phyloP scores from a whole-genome alignment of 2,888 invertebrate species.

The Catocala fraxini region DNA sequence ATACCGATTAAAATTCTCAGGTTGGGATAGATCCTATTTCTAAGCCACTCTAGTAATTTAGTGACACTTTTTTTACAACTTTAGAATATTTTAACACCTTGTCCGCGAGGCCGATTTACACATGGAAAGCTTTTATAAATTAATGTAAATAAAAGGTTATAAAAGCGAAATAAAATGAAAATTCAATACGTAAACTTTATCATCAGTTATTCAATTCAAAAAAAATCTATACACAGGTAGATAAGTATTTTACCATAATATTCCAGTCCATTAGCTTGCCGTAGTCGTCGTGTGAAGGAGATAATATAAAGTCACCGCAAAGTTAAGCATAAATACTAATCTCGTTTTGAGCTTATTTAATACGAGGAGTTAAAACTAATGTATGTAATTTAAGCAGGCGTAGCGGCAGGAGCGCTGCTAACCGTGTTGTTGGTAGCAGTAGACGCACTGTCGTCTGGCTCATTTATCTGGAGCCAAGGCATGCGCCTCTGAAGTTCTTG shows the following conservation, averaged over 20 bases:
- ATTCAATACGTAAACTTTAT: neutral
- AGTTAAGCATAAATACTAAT: constrained; percentile 5
- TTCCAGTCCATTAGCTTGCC: constrained; percentile 49
- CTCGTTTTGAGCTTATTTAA: constrained; percentile 44
- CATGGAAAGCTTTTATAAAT: no score
- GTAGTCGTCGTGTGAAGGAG: constrained; percentile 33
- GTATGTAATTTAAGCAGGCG: constrained; percentile 58
- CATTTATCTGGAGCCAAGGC: constrained; percentile 92
- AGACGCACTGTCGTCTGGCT: constrained; percentile 89
- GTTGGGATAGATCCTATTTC: no score
- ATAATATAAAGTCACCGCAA: constrained; percentile 2
- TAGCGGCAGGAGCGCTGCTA: constrained; percentile 67
- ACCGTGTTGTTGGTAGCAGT: constrained; percentile 84
- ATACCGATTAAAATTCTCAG: no score
- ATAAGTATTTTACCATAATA: constrained; percentile 10
- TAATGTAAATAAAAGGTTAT: no score
- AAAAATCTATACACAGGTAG: neutral
- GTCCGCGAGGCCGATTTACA: no score
- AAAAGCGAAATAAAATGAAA: neutral
- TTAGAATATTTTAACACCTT: no score
- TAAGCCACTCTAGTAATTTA: no score
- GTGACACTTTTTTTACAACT: no score
- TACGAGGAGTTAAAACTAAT: neutral
- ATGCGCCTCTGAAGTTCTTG: constrained; percentile 93
- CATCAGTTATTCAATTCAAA: neutral